Conservation (phyloP, 2,888 invertebrate genomes). For the Pseudococcus viburni region DNA sequence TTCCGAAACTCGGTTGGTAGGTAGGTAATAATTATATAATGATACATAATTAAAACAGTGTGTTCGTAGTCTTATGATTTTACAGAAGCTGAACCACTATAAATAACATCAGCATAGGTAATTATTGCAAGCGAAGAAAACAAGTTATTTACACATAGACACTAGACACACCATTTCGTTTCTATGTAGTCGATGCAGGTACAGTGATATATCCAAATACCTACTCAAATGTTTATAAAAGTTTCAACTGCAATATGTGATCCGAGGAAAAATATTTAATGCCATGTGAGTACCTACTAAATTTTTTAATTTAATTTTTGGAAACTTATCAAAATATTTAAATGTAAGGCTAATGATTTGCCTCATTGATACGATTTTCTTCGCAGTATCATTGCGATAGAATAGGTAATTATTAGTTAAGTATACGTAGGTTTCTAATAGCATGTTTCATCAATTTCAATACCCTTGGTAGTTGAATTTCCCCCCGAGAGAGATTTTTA, state of each 20-base stretch:
- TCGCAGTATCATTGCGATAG: too few species aligned
- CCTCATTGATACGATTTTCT: too few species aligned
- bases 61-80: slow-evolving; percentile 6
- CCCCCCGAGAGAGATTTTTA: too few species aligned
- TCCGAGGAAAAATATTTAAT: background rate
- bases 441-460: too few species aligned
- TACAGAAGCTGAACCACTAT: slow-evolving; percentile 13
- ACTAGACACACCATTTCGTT: slow-evolving; percentile 7
- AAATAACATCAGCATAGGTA: slow-evolving; percentile 1
- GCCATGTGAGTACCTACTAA: background rate
- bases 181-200: background rate
- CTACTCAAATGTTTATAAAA: background rate
- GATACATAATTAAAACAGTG: slow-evolving; percentile 6
- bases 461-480: too few species aligned
- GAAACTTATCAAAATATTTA: background rate
- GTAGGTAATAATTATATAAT: background rate
- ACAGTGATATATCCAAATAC: background rate
- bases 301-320: background rate
- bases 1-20: background rate
- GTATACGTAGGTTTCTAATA: too few species aligned
- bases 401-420: too few species aligned
- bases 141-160: slow-evolving; percentile 29
- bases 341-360: background rate
- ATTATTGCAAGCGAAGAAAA: slow-evolving; percentile 15
- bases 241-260: slow-evolving; percentile 11